Base-by-base conservation (phyloP, 2,888 invertebrate genomes). In the Lymantria monacha region DNA sequence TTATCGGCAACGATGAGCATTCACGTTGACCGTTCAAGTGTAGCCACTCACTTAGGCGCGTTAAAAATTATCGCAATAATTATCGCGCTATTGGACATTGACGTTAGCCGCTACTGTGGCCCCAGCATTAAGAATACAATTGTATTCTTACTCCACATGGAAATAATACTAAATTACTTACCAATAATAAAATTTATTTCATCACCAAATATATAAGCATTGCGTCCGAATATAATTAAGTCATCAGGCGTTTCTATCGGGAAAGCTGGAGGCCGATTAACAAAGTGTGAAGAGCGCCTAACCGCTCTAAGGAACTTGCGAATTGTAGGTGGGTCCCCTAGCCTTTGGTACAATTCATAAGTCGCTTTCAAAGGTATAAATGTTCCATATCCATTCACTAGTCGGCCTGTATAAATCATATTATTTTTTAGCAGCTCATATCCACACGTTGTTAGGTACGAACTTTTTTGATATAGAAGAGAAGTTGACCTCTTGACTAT, bases 281-380 rank as follows among this genome's bases (percentile, higher is more conserved):
- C 41, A 48, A 67, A 61, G 55, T 87, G 76, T 1, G 80, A 70
- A 2, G 82, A 70, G 10, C 65, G 67, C 9, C 81, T 83, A 22
- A 81, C 72, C 1, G 84, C 80, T 49, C 75, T 69, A 5, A 93
- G 62, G 54, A 91, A 85, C 22, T 70, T 66, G 11, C 85, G 81
- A 11, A 87, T 81, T 0, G 91, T 85, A 54, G 87, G 89, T 0
- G 92, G 91, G 57, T 92, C 90, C 10, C 91, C 92, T 38, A 92
- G 63, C 30, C 64, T 66, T 51, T 73, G 72, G 71, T 92, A 93
- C 38, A 93, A 69, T 41, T 76, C 63, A 59, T 93, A 92, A 9
- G 86, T 66, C 3, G 74, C 79, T 61, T 80, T 80, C 44, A 93
- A 66, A 0, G 93, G 92, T 14, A 92, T 61, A 51, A 84, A 76